Evolutionary conservation across 1,140 invertebrate species (phyloP), one percentile per base, ranked within the genome.

Genomic region (Eufriesea mexicana): DNA sequence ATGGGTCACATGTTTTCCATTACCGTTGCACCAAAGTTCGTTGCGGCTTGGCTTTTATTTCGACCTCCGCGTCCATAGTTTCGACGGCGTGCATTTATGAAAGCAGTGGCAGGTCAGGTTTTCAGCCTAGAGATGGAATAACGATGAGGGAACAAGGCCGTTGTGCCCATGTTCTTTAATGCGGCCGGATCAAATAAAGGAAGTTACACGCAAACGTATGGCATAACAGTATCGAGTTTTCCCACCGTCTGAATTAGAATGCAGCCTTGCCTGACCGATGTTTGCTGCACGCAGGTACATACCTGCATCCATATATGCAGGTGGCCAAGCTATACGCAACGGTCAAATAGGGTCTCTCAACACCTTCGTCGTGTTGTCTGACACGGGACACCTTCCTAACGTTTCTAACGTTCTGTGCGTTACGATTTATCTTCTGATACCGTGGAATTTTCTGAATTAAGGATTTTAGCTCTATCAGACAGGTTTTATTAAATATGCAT

Each of bases 221-320:
- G 83, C 83, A 84, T 72, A 79, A 88, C 57, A 71, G 61, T 80
- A 88, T 88, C 83, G 87, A 85, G 83, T 87, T 88, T 88, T 88
- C 85, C 79, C 72, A 66, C 70, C 66, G 61, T 59, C 49, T 79
- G 84, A 70, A 88, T 88, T 83, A 88, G 86, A 88, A 88, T 87
- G 70, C 82, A 80, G 73, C 54, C 82, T 71, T 51, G 59, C n/a
- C 49, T 59, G 64, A 74, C 64, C 82, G 55, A 71, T 85, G 79
- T 75, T 64, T 81, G 66, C 18, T 74, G 35, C 49, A 66, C 59
- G 77, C 70, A 70, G 71, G 75, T 62, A 82, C 74, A 75, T 81
- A 82, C 76, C 74, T 79, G 79, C 74, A 76, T 85, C 54, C 20
- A 64, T 62, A 55, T 45, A 76, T 80, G 49, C 76, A 54, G 74